phyloP scores from a whole-genome alignment of 2,888 invertebrate species.

The Tromatobia lineatoria region DNA sequence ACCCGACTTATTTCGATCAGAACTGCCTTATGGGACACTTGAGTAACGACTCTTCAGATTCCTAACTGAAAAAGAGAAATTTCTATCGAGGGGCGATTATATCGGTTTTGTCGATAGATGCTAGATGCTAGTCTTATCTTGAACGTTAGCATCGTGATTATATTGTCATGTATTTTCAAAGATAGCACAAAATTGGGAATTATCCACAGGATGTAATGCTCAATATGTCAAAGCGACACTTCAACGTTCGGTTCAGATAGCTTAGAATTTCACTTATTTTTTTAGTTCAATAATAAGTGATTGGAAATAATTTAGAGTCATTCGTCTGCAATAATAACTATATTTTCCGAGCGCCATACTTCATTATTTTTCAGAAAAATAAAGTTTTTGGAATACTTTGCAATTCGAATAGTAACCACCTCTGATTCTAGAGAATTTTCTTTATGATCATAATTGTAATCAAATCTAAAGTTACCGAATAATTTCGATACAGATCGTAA shows the following conservation, averaged over 20 bases:
- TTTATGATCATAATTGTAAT: background rate
- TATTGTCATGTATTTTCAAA: background rate
- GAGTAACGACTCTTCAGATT: constrained; percentile 34
- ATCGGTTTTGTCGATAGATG: background rate
- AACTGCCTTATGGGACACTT: constrained; percentile 45
- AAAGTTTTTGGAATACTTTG: too few relatives aligned
- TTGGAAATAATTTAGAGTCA: too few relatives aligned
- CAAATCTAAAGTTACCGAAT: background rate
- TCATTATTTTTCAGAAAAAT: too few relatives aligned
- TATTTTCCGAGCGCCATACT: too few relatives aligned
- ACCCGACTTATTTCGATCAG: constrained; percentile 48
- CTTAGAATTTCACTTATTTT: too few relatives aligned
- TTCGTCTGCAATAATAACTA: too few relatives aligned
- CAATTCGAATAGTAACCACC: too few relatives aligned
- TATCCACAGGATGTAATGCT: background rate
- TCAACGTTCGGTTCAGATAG: background rate
- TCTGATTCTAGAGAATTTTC: background rate
- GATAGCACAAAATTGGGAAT: background rate
- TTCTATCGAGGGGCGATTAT: background rate
- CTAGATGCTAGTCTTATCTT: background rate
- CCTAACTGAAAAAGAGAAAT: constrained; percentile 12
- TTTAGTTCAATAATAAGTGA: too few relatives aligned
- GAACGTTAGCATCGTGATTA: constrained; percentile 7
- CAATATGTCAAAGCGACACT: background rate
- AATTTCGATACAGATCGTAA: background rate